phyloP scores from a whole-genome alignment of 2,797 vertebrate genomes.

The Balearica regulorum region DNA sequence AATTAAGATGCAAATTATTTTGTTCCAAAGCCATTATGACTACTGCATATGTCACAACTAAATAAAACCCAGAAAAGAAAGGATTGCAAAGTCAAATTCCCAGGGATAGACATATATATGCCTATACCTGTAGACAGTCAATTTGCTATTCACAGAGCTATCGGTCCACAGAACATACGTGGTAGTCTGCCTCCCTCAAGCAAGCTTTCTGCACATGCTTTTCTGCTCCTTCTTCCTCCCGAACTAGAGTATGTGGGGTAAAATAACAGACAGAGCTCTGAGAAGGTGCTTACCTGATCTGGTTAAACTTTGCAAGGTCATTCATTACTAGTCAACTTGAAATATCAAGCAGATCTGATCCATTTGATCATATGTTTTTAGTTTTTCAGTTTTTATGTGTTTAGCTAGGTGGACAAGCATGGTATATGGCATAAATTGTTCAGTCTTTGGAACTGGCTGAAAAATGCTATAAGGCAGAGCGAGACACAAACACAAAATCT shows the following conservation, averaged over 20 bases:
- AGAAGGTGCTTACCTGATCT: neutral
- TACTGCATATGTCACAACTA: neutral
- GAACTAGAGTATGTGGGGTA: neutral
- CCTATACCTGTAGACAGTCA: neutral
- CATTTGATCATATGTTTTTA: neutral
- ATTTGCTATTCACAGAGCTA: neutral
- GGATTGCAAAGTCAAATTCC: neutral
- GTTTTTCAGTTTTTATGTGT: neutral
- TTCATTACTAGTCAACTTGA: neutral
- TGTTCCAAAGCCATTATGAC: neutral
- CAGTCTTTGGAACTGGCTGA: neutral
- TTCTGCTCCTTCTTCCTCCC: neutral
- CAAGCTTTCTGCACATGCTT: neutral
- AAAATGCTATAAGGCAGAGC: neutral
- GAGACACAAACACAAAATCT: neutral
- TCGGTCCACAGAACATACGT: neutral
- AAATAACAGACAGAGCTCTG: neutral
- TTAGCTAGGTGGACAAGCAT: neutral
- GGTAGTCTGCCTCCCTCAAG: neutral
- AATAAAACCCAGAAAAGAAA: neutral
- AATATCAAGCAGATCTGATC: neutral
- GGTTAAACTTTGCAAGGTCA: neutral
- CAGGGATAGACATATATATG: neutral
- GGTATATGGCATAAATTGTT: neutral
- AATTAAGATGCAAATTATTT: slow-evolving; percentile 7